Evolutionary conservation across 1,140 invertebrate genomes (phyloP).

Genomic region (Pseudomyrmex pallidus): DNA sequence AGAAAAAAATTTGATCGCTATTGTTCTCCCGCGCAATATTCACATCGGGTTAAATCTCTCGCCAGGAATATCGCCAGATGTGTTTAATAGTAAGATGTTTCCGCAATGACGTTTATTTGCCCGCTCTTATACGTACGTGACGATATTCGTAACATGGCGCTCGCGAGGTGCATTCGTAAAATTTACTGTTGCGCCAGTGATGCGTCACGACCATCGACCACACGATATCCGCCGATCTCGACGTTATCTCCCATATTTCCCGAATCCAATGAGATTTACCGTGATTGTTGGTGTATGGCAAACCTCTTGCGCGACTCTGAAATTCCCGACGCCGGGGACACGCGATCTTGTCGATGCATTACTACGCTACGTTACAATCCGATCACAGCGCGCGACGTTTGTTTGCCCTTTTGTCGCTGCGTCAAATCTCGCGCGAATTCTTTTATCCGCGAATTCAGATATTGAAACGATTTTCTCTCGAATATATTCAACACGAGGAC

Average conservation of each 20-base stretch:
- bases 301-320: not conserved
- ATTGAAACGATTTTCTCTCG: not conserved
- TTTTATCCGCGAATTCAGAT: not conserved
- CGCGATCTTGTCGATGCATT: not conserved
- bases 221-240: slow-evolving; percentile 22
- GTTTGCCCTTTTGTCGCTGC: too few relatives aligned
- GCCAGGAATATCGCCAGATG: slow-evolving; percentile 22
- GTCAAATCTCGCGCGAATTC: not conserved
- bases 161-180: not conserved
- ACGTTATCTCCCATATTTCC: slow-evolving; percentile 11
- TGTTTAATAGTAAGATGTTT: slow-evolving; percentile 43
- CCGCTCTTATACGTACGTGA: not conserved
- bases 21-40: not conserved
- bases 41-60: not conserved
- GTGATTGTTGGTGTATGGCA: not conserved
- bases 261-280: slow-evolving; percentile 29
- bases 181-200: slow-evolving; percentile 19
- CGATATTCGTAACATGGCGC: not conserved
- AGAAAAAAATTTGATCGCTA: too few relatives aligned
- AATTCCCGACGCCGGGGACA: not conserved
- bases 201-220: slow-evolving; percentile 5
- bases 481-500: not conserved
- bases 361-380: not conserved
- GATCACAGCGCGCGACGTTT: not conserved
- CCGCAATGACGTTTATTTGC: not conserved